Conservation (phyloP, 1,140 invertebrate genomes). For the Sycobia sp. region DNA sequence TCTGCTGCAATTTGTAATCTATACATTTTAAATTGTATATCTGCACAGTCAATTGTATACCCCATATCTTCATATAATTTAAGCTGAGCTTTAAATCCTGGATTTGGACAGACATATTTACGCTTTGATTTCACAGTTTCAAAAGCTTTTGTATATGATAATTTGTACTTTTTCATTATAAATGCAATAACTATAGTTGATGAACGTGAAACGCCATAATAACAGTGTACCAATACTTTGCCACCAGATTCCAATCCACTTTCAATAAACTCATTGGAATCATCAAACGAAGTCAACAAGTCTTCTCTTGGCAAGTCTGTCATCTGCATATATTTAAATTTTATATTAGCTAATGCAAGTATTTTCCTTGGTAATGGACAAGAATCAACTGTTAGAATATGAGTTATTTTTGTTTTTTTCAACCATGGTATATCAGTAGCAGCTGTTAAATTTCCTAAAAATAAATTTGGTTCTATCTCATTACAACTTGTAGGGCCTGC, state of each 20-base stretch:
- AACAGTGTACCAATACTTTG: constrained; percentile 80
- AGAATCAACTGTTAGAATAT: constrained; percentile 81
- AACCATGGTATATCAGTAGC: constrained; percentile 75
- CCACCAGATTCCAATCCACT: constrained; percentile 64
- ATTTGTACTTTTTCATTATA: constrained; percentile 80
- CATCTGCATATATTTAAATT: constrained; percentile 78
- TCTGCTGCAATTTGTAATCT: constrained; percentile 78
- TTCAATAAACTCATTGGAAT: constrained; percentile 75
- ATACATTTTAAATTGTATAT: constrained; percentile 78
- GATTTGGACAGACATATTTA: constrained; percentile 72
- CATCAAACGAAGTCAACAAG: constrained; percentile 76
- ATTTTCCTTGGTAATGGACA: constrained; percentile 79
- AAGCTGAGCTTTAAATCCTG: constrained; percentile 77
- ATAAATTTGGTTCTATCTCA: constrained; percentile 73
- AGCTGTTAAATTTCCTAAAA: constrained; percentile 77
- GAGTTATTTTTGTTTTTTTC: constrained; percentile 70
- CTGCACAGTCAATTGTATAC: constrained; percentile 71
- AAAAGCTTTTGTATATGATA: constrained; percentile 75
- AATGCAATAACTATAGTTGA: constrained; percentile 82
- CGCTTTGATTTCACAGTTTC: constrained; percentile 70
- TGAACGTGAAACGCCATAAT: constrained; percentile 85
- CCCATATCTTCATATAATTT: constrained; percentile 79
- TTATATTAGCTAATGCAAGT: constrained; percentile 66
- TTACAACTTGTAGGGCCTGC: constrained; percentile 70
- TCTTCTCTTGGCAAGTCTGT: constrained; percentile 83